Evolutionary conservation across 2,113 vertebrate genomes (phyloP), one percentile per base, ranked within the genome.

Genomic region (Chloropsis hardwickii): DNA sequence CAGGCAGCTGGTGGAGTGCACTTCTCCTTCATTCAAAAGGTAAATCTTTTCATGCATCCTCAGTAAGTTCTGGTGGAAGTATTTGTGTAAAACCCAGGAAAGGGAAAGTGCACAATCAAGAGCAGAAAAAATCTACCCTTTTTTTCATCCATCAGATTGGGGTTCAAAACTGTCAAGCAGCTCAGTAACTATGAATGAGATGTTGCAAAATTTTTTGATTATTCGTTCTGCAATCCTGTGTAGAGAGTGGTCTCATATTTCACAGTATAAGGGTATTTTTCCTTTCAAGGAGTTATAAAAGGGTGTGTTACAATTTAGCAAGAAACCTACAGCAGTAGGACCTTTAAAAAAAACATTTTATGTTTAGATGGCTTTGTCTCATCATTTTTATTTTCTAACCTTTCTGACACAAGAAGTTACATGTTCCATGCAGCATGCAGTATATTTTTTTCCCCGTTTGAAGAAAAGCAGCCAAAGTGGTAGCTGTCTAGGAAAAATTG

Each of bases 401-500:
- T 65, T 76, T 70, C 56, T 71, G 67, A 57, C 21, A 39, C 0
- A 6, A 67, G 42, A 95, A 92, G 72, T 94, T 86, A 58, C 37
- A 40, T 11, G 29, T 92, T 95, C 73, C 67, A 15, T 45, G 51
- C 71, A 86, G 91, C 42, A 64, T 27, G 25, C 44, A 45, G 86
- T 83, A 31, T 47, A 53, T 78, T 88, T 84, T 87, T 88, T 44
- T 71, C 39, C 7, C 47, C 23, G n/a, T 74, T 69, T 60, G 61
- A 73, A 87, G 74, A 71, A 62, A 84, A 94, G 80, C 69, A 93
- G 82, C 45, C 90, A 50, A 47, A 29, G 16, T 64, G 91, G 45
- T 86, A 85, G 27, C 66, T 94, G 48, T 96, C 89, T 95, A 64
- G 94, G 94, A 97, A 92, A 92, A 83, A 79, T 12, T 74, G 51